phyloP scores from a whole-genome alignment of 2,113 vertebrate genomes.

The Antechinus stuartii region DNA sequence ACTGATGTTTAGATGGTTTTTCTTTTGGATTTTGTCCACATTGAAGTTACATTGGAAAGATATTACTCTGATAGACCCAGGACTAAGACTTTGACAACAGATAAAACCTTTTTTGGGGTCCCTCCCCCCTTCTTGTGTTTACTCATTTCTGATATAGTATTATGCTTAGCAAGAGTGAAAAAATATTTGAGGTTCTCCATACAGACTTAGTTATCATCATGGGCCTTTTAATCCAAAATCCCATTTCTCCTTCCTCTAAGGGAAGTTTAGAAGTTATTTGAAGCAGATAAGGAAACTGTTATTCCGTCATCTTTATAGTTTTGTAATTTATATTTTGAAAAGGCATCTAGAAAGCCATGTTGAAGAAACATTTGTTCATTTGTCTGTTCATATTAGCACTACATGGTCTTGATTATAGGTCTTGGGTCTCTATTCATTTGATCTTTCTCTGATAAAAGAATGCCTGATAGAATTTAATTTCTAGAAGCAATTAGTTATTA shows the following conservation, averaged over 20 bases:
- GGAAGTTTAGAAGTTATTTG: not conserved
- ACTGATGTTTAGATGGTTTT: not conserved
- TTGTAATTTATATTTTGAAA: not conserved
- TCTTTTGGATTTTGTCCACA: not conserved
- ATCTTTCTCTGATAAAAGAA: not conserved
- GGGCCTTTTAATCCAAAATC: not conserved
- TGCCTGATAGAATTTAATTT: not conserved
- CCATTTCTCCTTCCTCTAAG: not conserved
- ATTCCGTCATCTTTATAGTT: not conserved
- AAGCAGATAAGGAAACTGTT: not conserved
- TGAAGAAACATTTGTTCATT: not conserved
- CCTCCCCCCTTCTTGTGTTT: not conserved
- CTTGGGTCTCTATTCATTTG: not conserved
- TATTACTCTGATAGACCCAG: not conserved
- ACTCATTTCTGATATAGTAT: not conserved
- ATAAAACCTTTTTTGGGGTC: not conserved
- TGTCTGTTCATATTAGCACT: not conserved
- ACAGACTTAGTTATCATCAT: not conserved
- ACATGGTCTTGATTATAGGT: not conserved
- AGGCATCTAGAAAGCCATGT: not conserved
- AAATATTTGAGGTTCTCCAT: not conserved
- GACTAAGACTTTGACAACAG: not conserved
- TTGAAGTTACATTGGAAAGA: not conserved
- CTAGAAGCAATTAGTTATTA: not conserved
- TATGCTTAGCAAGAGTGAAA: not conserved